These are phyloP conservation scores for Gymnogyps californianus DNA, from an alignment of 2,113 vertebrate species.

Conservation along the genomic window DNA sequence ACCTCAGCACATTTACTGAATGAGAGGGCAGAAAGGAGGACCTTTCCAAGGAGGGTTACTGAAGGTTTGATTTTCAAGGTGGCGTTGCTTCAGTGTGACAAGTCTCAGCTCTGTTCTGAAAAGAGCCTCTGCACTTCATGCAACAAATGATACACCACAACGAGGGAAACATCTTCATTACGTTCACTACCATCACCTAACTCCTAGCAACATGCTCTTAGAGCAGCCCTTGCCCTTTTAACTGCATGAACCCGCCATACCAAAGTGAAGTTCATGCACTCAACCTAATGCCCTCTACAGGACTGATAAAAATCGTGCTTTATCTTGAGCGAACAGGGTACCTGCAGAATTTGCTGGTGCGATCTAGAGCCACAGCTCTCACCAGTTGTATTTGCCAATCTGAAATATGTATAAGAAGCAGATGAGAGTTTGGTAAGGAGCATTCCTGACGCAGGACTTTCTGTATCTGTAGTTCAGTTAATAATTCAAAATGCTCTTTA, in stretches of 20 bases:
- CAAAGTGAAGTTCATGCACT: background rate
- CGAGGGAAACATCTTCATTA: background rate
- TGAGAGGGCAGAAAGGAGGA: background rate
- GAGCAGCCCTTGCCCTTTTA: background rate
- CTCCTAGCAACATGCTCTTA: background rate
- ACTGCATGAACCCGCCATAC: background rate
- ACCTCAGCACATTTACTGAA: background rate
- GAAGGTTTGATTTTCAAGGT: background rate
- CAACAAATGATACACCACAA: background rate
- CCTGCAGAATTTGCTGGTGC: background rate
- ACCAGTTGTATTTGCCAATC: background rate
- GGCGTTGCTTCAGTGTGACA: background rate
- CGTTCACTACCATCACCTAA: background rate
- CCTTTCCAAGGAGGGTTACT: background rate
- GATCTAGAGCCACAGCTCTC: background rate
- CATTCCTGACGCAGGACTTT: background rate
- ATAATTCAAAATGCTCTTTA: background rate
- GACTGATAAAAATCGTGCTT: background rate
- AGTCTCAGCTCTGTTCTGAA: background rate
- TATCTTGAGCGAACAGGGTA: background rate
- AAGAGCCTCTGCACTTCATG: background rate
- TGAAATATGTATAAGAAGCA: background rate
- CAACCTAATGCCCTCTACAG: background rate
- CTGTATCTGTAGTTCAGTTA: background rate
- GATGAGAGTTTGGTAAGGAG: background rate